Base-by-base conservation (phyloP, 2,888 invertebrate genomes). In the Atherix ibis region DNA sequence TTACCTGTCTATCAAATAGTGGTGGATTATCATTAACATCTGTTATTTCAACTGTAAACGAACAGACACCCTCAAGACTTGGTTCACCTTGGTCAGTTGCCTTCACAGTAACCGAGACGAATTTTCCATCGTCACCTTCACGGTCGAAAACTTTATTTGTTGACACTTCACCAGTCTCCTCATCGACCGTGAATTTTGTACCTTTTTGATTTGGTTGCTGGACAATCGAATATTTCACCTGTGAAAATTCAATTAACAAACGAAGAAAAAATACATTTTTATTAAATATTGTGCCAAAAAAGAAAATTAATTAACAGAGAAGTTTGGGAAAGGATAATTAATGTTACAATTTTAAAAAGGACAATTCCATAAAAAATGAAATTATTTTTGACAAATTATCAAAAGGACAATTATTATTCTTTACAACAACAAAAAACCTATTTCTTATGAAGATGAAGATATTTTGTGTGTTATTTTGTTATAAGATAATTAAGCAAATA, bases 31-130 rank as follows among this genome's bases (percentile, higher is more conserved):
- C 97, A 54, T 97, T 98, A 28, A 92, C 88, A 59, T 97, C 97
- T 2, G 89, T 89, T 34, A 97, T 91, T 67, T 92, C 92, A 30
- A 94, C 94, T 12, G 91, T 92, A 58, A 98, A 97, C 5, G 95
- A 95, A 62, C 98, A 98, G 44, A 95, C 94, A 17, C 95, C 94
- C 62, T 95, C 95, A 45, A 98, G 62, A 0, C 91, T 89, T 2
- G 95, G 94, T 57, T 89, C 89, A n/a, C 95, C 98, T 56, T 94
- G 87, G 71, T 98, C 98, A 1, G 92, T 92, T 4, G 95, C 98
- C 64, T 95, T 94, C 0, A 95, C 88, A 0, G 94, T 95, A 4
- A 92, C 89, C 0, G 89, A 89, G 5, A 92, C 92, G 60, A 91
- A 91, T 64, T 91, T 89, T 6, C 91, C 91, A 56, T 91, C 91